A percentile compares a stretch with the other conserved stretches of the same genome.
phyloP scores from a whole-genome alignment of 1,140 invertebrate species.

The Chionoecetes opilio region DNA sequence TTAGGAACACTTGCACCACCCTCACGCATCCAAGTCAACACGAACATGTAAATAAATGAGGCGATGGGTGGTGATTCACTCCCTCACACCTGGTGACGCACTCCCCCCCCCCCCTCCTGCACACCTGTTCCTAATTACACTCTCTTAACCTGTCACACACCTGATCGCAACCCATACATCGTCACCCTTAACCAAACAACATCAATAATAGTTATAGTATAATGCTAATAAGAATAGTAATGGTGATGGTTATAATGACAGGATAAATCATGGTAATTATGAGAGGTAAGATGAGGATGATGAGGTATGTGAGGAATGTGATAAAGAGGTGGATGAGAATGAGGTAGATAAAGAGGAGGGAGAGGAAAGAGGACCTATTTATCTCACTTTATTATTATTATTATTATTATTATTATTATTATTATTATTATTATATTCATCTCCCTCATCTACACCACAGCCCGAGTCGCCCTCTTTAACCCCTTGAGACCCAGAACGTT shows the following conservation, averaged over 20 bases:
- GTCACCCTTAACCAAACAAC: background rate
- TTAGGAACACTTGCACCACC: background rate
- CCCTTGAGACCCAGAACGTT: no score
- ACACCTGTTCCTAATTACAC: background rate
- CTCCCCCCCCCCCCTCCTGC: background rate
- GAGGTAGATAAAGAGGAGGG: background rate
- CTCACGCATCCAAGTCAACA: background rate
- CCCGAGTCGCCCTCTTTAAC: no score
- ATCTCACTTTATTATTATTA: no score
- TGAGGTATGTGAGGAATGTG: background rate
- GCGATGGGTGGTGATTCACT: background rate
- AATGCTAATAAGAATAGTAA: background rate
- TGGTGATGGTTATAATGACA: background rate
- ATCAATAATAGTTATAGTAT: background rate
- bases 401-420: no score
- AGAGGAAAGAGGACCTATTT: background rate
- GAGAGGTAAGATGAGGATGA: background rate
- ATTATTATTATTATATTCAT: no score
- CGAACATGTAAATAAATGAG: conserved; percentile 9
- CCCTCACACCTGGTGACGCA: background rate
- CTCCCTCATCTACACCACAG: no score
- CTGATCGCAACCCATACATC: background rate
- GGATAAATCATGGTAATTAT: no score
- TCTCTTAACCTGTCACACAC: background rate
- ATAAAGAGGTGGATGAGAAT: background rate